Conservation (phyloP, 1,140 invertebrate genomes). For the Bathynomus jamesi region DNA sequence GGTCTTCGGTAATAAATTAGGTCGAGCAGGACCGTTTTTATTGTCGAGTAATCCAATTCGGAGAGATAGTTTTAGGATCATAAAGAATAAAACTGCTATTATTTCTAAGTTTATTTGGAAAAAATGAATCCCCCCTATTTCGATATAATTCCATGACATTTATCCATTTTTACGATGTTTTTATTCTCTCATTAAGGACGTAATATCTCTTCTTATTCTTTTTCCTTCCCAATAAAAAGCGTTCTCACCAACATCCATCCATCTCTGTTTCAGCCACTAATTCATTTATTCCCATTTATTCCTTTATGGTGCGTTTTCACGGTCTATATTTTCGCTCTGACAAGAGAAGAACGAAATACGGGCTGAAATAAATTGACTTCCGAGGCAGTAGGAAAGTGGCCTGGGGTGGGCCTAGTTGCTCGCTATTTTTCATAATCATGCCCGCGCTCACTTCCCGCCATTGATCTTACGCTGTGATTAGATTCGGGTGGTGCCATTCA, state of each 20-base stretch:
- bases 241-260: not conserved
- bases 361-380: not conserved
- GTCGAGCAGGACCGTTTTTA: too few species aligned
- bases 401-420: not conserved
- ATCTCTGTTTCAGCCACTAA: not conserved
- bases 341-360: not conserved
- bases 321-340: not conserved
- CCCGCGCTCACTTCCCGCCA: not conserved
- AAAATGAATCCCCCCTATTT: not conserved
- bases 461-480: not conserved
- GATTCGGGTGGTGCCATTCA: not conserved
- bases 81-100: not conserved
- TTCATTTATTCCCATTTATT: not conserved
- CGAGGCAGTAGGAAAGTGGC: not conserved
- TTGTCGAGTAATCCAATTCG: too few species aligned
- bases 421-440: slow-evolving; percentile 1
- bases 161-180: not conserved
- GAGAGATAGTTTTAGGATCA: too few species aligned
- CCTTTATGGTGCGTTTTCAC: not conserved
- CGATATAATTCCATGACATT: not conserved
- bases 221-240: not conserved
- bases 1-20: too few species aligned
- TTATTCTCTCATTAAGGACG: not conserved
- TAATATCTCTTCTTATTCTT: not conserved
- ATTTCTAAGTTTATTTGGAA: not conserved